Base-by-base conservation (phyloP, 2,113 vertebrate genomes). In the Stegostoma tigrinum region DNA sequence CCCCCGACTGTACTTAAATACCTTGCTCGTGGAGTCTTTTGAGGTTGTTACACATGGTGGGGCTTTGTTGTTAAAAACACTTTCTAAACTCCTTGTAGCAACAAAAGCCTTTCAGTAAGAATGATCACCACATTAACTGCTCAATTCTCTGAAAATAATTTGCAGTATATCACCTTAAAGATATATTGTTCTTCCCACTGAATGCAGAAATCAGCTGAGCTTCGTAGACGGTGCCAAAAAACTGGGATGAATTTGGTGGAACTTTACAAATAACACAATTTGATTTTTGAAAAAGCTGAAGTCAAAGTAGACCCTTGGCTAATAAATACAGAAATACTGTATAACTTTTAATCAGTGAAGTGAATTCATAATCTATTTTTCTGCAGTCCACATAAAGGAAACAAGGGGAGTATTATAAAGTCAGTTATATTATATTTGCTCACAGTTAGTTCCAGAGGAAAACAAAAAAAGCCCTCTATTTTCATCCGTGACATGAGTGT, bases 1-100 rank as follows among this genome's bases (percentile, higher is more conserved):
- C 93, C 93, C 93, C 93, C 93, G 12, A 72, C 93, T 70, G 42
- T 45, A 95, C 19, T 61, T 90, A 55, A 90, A 90, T 64, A 94
- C 90, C 64, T 45, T 94, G 66, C 34, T 72, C 67, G 30, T 95
- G 94, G 4, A 10, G 45, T 52, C 67, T 95, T 75, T 95, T 48
- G 24, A 52, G 94, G 67, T 72, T 70, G 72, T 95, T 95, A 61
- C 21, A 45, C 38, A 95, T 27, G 27, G 24, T 72, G 42, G 68
- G 68, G 94, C 45, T 95, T 48, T 48, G 68, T 48, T 72, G 94
- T 95, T 75, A 48, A 48, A 95, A 95, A 48, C 94, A 72, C 52
- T 95, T 48, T 94, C 93, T 45, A 52, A 72, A 95, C 45, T 95
- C 24, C 68, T 75, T 72, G 72, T 70, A 6, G 17, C 15, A 67